These are phyloP conservation scores for Drosophila tristis DNA, from an alignment of 1,140 invertebrate genomes.

Conservation along the genomic window DNA sequence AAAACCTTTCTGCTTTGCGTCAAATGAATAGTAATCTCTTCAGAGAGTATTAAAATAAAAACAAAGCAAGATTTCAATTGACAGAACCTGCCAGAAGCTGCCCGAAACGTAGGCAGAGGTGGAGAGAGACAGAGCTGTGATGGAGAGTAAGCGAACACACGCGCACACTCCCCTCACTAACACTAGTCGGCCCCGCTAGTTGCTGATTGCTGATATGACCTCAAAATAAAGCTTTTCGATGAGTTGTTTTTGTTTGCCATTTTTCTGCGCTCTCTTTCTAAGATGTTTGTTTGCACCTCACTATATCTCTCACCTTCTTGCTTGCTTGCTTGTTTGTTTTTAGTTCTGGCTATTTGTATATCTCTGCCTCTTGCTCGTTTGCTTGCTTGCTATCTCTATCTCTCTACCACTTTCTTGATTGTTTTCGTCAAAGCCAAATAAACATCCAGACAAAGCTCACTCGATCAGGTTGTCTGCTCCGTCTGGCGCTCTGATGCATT, in stretches of 20 bases:
- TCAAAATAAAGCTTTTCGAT: conserved; percentile 48
- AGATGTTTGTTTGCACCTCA: background rate
- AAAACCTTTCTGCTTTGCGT: background rate
- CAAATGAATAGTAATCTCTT: too few species aligned
- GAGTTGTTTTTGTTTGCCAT: conserved; percentile 57
- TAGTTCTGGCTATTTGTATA: background rate
- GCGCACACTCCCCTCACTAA: background rate
- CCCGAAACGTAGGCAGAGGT: conserved; percentile 11
- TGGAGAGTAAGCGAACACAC: conserved; percentile 16
- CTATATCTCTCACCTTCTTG: background rate
- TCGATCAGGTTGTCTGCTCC: conserved; percentile 24
- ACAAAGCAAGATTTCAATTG: conserved; percentile 19
- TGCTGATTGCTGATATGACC: conserved; percentile 21
- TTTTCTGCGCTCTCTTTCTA: conserved; percentile 3
- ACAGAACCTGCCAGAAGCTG: conserved; percentile 48
- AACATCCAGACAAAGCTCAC: conserved; percentile 20
- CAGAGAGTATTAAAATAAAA: background rate
- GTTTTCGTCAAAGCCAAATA: conserved; percentile 13
- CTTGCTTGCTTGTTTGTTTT: background rate
- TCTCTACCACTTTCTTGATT: conserved; percentile 12
- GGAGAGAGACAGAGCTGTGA: background rate
- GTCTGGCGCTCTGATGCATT: conserved; percentile 55
- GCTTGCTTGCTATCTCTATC: background rate
- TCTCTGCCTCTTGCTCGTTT: conserved; percentile 16
- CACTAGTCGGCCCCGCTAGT: conserved; percentile 9